A percentile compares a stretch with the other conserved stretches of the same genome.
phyloP scores from a whole-genome alignment of 2,888 invertebrate species.

The Pollenia labialis region DNA sequence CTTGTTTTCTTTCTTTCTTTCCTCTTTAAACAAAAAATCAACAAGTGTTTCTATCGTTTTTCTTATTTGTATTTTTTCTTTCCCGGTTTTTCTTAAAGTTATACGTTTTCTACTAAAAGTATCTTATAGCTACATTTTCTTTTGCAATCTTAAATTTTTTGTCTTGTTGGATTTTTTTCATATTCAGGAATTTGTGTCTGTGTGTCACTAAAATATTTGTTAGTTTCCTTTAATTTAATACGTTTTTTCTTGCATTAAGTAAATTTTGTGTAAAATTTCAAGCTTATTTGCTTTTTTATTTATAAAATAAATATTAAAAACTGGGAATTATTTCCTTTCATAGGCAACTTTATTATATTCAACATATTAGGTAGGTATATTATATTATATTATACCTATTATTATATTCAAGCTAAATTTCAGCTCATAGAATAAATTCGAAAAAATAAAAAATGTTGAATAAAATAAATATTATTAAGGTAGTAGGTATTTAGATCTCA shows the following conservation, averaged over 20 bases:
- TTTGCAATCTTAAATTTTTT: constrained; percentile 25
- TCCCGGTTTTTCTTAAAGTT: constrained; percentile 54
- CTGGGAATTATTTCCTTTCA: too few relatives aligned
- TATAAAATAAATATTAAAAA: background rate
- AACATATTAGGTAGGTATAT: too few relatives aligned
- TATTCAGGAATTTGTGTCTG: constrained; percentile 62
- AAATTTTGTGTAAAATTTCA: constrained; percentile 46
- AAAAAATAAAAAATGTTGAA: too few relatives aligned
- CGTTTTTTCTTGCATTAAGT: constrained; percentile 29
- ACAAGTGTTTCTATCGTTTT: constrained; percentile 62
- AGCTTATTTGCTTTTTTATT: constrained; percentile 11
- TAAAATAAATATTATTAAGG: too few relatives aligned
- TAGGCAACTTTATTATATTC: too few relatives aligned
- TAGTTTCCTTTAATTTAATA: constrained; percentile 13
- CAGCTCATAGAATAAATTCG: too few relatives aligned
- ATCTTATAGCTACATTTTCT: constrained; percentile 29
- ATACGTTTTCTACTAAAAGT: background rate
- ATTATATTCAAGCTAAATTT: too few relatives aligned
- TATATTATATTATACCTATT: too few relatives aligned
- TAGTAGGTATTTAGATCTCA: too few relatives aligned
- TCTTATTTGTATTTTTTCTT: constrained; percentile 33
- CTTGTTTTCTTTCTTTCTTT: constrained; percentile 15
- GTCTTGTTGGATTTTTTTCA: background rate
- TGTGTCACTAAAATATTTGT: constrained; percentile 65
- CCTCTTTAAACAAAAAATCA: constrained; percentile 31